Base-by-base conservation (phyloP, 2,888 invertebrate species). In the Chironomus tentans region DNA sequence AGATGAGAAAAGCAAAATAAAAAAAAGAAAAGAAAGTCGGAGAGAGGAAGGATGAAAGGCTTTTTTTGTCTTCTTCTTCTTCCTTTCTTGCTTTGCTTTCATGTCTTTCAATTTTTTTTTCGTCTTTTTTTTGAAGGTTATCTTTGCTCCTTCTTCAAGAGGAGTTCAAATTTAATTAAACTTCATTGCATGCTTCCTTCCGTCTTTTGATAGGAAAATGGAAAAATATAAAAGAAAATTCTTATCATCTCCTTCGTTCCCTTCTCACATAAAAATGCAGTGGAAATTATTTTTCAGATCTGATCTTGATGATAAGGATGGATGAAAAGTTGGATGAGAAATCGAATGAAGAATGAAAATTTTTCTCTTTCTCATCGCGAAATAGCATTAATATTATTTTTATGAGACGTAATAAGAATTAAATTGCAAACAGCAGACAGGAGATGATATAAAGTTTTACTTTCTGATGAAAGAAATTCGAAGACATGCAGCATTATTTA, bases 121-220 rank as follows among this genome's bases (percentile, higher is more conserved):
- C 21, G 21, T 65, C 13, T 65, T 72, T 56, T n/a, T 73, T 62
- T 73, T 38, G 46, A 65, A 73, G 73, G 73, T 62, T 73, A 73
- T 73, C 73, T 62, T 65, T 21, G 38, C 56, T 56, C 6, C 56
- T 56, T 56, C 56, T 56, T 56, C 56, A 56, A 38, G 38, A 38
- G 38, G 38, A 50, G 22, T 50, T 73, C 46, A 73, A 73, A 73
- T 73, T 73, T 62, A 73, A 73, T 73, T 73, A 73, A 73, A 73
- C 65, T 62, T 73, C 38, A 73, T 73, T 73, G 73, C 73, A 73
- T 38, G 62, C 22, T 73, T 73, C 73, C 65, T 73, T 56, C 48
- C 46, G 18, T 73, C 73, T 38, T 62, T 73, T 65, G 21, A 56
- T 56, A 18, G 56, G 7, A 38, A 38, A 38, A 38, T 38, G 38